A percentile compares a stretch with the other conserved stretches of the same genome.
These are phyloP conservation scores for Tromatobia lineatoria DNA, from an alignment of 2,888 invertebrate genomes.

Conservation along the genomic window DNA sequence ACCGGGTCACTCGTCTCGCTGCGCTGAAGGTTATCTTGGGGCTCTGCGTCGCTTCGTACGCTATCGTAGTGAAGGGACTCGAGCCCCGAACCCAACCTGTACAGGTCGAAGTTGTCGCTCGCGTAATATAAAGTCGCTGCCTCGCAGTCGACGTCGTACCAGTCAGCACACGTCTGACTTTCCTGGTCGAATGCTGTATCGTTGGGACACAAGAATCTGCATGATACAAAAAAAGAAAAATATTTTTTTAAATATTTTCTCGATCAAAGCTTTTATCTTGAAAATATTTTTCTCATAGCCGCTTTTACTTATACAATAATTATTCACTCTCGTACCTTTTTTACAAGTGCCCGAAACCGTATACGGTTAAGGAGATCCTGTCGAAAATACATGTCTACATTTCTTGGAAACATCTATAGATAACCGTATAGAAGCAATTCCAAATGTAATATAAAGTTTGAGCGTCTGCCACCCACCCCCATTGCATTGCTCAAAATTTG, in stretches of 20 bases:
- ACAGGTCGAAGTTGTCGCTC: conserved; percentile 95
- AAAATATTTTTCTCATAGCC: not conserved
- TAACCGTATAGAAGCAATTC: too few species aligned
- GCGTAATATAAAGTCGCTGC: conserved; percentile 92
- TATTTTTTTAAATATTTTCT: not conserved
- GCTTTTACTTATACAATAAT: not conserved
- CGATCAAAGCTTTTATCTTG: not conserved
- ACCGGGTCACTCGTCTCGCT: conserved; percentile 86
- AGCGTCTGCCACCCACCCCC: too few species aligned
- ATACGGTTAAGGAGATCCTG: too few species aligned
- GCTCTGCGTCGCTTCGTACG: conserved; percentile 83
- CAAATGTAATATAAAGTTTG: too few species aligned
- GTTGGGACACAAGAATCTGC: conserved; percentile 94
- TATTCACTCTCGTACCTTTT: not conserved
- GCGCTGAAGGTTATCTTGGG: conserved; percentile 83
- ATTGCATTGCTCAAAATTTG: too few species aligned
- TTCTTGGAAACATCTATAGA: too few species aligned
- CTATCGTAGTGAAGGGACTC: conserved; percentile 82
- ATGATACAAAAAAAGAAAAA: not conserved
- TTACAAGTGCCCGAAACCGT: not conserved
- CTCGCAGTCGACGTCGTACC: conserved; percentile 96
- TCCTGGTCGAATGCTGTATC: conserved; percentile 97
- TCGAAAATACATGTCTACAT: too few species aligned
- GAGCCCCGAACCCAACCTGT: conserved; percentile 92
- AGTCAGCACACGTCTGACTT: conserved; percentile 96